Evolutionary conservation across 2,113 vertebrate species (phyloP).

Genomic region (Polypterus senegalus): DNA sequence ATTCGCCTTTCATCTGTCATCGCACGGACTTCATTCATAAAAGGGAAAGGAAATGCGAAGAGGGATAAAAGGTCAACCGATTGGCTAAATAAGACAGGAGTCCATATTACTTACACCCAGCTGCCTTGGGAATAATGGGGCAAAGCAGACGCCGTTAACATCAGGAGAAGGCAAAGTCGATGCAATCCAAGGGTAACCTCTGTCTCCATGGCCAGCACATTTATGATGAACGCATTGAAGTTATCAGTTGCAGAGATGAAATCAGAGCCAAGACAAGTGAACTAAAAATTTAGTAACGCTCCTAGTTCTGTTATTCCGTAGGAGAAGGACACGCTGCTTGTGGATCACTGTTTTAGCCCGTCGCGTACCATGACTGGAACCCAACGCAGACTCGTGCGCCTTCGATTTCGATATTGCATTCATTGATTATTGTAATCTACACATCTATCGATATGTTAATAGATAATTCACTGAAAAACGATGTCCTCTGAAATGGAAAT

Average conservation of each 20-base stretch:
- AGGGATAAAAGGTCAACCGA: neutral
- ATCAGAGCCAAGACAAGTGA: too few species aligned
- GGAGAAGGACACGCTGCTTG: too few species aligned
- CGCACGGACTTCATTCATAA: neutral
- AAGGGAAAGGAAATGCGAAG: neutral
- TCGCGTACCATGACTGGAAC: too few species aligned
- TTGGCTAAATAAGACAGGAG: neutral
- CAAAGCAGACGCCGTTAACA: slow-evolving; percentile 49
- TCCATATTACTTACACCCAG: slow-evolving; percentile 74
- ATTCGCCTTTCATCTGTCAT: too few species aligned
- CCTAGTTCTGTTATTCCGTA: too few species aligned
- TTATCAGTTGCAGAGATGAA: too few species aligned
- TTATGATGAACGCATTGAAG: slow-evolving; percentile 5
- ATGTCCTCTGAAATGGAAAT: slow-evolving; percentile 3
- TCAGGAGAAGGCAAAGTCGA: slow-evolving; percentile 45
- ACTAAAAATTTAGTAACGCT: too few species aligned
- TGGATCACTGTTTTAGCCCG: too few species aligned
- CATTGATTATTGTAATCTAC: too few species aligned
- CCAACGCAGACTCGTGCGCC: too few species aligned
- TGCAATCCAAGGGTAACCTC: slow-evolving; percentile 41
- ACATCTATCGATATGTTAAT: too few species aligned
- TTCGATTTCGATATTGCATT: too few species aligned
- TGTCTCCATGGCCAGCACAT: slow-evolving; percentile 64
- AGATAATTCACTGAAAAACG: neutral
- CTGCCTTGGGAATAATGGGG: slow-evolving; percentile 54